These are phyloP conservation scores for Aspiorhynchus laticeps DNA, from an alignment of 2,113 vertebrate genomes.

Conservation along the genomic window DNA sequence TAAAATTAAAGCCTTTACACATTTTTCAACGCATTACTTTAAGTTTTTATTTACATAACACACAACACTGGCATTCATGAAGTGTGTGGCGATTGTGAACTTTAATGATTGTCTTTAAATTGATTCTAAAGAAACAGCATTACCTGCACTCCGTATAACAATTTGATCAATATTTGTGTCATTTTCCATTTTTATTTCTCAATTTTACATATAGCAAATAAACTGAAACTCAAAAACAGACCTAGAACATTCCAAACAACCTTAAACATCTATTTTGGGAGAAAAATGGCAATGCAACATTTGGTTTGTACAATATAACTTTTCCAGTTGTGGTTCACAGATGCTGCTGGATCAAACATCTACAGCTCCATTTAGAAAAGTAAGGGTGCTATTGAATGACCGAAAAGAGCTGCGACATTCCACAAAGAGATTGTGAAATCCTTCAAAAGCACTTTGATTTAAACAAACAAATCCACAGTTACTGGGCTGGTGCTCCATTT, in stretches of 20 bases:
- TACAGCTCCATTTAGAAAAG: constrained; percentile 66
- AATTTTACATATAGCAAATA: constrained; percentile 70
- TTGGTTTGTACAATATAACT: constrained; percentile 66
- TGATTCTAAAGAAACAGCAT: constrained; percentile 69
- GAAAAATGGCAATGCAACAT: constrained; percentile 65
- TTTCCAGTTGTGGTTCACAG: constrained; percentile 54
- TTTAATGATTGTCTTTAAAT: constrained; percentile 78
- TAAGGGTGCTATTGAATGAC: constrained; percentile 60
- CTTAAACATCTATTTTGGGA: constrained; percentile 65
- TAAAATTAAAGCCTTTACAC: background rate
- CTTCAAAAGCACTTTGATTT: constrained; percentile 60
- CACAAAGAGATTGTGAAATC: constrained; percentile 61
- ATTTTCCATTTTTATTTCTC: constrained; percentile 39
- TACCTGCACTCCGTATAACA: constrained; percentile 52
- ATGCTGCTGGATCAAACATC: constrained; percentile 57
- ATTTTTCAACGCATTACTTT: background rate
- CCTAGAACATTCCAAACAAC: constrained; percentile 71
- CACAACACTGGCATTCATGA: constrained; percentile 6
- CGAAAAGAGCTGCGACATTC: constrained; percentile 72
- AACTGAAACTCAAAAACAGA: constrained; percentile 56
- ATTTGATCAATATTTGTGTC: constrained; percentile 42
- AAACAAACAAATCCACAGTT: constrained; percentile 73
- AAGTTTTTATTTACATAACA: constrained; percentile 5
- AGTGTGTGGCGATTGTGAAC: constrained; percentile 29
- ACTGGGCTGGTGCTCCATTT: constrained; percentile 68